Base-by-base conservation (phyloP, 2,113 vertebrate species). In the Hemiprocne comata region DNA sequence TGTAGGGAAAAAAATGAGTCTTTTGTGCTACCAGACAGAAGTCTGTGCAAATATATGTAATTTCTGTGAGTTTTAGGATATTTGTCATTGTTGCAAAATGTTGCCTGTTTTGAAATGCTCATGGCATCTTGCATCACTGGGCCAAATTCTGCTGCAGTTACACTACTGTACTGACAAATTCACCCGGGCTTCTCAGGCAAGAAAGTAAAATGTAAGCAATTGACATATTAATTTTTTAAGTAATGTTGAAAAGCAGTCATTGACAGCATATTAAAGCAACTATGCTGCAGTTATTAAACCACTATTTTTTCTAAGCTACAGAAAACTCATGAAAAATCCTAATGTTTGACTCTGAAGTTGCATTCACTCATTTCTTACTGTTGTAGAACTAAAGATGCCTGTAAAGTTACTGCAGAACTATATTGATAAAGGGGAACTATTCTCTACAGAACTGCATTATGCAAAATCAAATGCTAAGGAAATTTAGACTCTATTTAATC, bases 21-120 rank as follows among this genome's bases (percentile, higher is more conserved):
- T 93, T 94, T 50, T 81, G 60, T 90, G 57, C 1, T 3, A 84
- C 64, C 69, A 74, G 69, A 79, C 53, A 86, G 85, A 81, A 83
- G 76, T 74, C 83, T 92, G n/a, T 77, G 48, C 53, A 67, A 95
- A 46, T 60, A 17, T 60, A 74, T 75, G 82, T 88, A 86, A 89
- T 81, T 90, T 80, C 42, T 90, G 79, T 73, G 76, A 91, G 90
- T 64, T 95, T 53, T 77, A 83, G 76, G 70, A 29, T 90, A 72
- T 73, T 91, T 82, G 67, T 93, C 36, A 65, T 4, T 62, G 1
- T 96, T 95, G 85, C 94, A 96, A 95, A 94, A 94, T 19, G 14
- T 75, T 86, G 92, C 57, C 65, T 93, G 28, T 93, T 97, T 95
- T 94, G 95, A 93, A 96, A 97, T 88, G 76, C 65, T 92, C 84